phyloP scores from a whole-genome alignment of 2,888 invertebrate species.

The Geotrupes spiniger region DNA sequence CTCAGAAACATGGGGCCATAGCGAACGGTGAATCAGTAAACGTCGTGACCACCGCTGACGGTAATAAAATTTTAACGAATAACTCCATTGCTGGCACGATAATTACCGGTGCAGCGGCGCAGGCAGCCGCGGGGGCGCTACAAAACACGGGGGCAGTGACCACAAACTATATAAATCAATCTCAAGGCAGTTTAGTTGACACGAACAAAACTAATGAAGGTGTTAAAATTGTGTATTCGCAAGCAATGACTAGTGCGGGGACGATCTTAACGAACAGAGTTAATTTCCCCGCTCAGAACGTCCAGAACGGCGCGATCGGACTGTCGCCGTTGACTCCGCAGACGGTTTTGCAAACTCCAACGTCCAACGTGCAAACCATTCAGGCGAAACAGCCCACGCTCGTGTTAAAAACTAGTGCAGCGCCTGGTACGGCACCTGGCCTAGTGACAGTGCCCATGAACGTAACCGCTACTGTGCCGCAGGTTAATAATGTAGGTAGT shows the following conservation, averaged over 20 bases:
- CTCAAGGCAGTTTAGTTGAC: slow-evolving; percentile 35
- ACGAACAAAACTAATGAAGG: slow-evolving; percentile 53
- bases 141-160: slow-evolving; percentile 38
- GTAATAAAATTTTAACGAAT: slow-evolving; percentile 43
- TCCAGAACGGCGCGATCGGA: slow-evolving; percentile 70
- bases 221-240: slow-evolving; percentile 58
- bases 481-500: slow-evolving; percentile 51
- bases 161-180: slow-evolving; percentile 36
- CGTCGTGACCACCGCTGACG: slow-evolving; percentile 41
- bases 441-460: slow-evolving; percentile 65
- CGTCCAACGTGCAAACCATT: slow-evolving; percentile 47
- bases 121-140: slow-evolving; percentile 38
- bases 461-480: slow-evolving; percentile 58
- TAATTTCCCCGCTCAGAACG: slow-evolving; percentile 60
- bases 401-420: slow-evolving; percentile 48
- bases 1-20: slow-evolving; percentile 60
- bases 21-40: slow-evolving; percentile 58
- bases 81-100: slow-evolving; percentile 36
- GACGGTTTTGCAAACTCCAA: slow-evolving; percentile 56
- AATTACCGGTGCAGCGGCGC: slow-evolving; percentile 39
- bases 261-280: slow-evolving; percentile 59
- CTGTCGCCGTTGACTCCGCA: slow-evolving; percentile 51
- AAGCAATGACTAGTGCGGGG: slow-evolving; percentile 50
- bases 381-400: slow-evolving; percentile 46
- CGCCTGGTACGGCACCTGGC: slow-evolving; percentile 49